Evolutionary conservation across 2,888 invertebrate species (phyloP).

Genomic region (Ennomos quercinarius): DNA sequence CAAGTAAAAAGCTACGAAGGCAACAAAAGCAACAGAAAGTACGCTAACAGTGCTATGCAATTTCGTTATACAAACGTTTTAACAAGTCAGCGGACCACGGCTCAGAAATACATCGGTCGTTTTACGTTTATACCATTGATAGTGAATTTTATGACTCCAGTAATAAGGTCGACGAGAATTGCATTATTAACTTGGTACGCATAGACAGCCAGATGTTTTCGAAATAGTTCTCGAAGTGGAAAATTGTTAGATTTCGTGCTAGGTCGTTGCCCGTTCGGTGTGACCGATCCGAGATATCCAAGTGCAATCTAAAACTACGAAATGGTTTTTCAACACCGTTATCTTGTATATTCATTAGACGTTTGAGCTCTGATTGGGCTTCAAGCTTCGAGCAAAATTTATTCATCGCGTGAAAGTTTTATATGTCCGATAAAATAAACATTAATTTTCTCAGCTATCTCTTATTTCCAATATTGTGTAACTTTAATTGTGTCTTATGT

Average conservation of each 20-base stretch:
- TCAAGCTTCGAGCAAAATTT: constrained; percentile 24
- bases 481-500: constrained; percentile 41
- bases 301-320: constrained; percentile 50
- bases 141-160: constrained; percentile 43
- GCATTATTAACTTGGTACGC: constrained; percentile 31
- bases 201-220: constrained; percentile 69
- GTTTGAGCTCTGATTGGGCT: constrained; percentile 27
- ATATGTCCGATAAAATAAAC: constrained; percentile 27
- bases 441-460: constrained; percentile 30
- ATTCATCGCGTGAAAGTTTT: constrained; percentile 36
- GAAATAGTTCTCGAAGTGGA: constrained; percentile 72
- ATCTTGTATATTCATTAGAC: constrained; percentile 34
- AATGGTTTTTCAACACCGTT: constrained; percentile 43
- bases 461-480: constrained; percentile 28
- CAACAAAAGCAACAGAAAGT: constrained; percentile 54
- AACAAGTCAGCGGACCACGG: constrained; percentile 60
- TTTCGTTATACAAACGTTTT: constrained; percentile 65
- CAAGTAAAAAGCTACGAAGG: constrained; percentile 25
- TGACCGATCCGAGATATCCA: constrained; percentile 66
- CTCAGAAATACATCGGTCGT: constrained; percentile 31
- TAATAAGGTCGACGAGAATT: constrained; percentile 45
- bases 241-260: constrained; percentile 76
- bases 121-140: constrained; percentile 35
- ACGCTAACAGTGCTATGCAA: constrained; percentile 54
- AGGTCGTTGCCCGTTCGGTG: constrained; percentile 70